phyloP scores from a whole-genome alignment of 1,140 invertebrate species.

The Cyrtorhinus lividipennis region DNA sequence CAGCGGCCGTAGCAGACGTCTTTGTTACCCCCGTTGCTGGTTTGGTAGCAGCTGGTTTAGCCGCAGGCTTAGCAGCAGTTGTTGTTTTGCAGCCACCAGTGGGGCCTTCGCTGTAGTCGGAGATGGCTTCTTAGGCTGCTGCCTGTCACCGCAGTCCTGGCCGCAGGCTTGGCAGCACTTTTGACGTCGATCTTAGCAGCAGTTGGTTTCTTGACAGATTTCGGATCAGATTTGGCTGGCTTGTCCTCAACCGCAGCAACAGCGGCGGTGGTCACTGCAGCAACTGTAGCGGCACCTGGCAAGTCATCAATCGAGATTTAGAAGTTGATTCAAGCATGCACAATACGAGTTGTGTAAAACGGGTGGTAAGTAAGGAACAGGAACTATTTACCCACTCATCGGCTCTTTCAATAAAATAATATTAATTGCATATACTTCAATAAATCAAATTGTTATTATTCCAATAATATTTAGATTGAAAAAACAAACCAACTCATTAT shows the following conservation, averaged over 20 bases:
- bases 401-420: neutral
- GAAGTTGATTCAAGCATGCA: neutral
- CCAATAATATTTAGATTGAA: too few species aligned
- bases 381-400: neutral
- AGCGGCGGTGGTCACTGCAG: conserved; percentile 18
- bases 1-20: neutral
- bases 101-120: too few species aligned
- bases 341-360: neutral
- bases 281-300: conserved; percentile 16
- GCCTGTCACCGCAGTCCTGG: conserved; percentile 2
- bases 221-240: neutral
- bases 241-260: conserved; percentile 12
- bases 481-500: too few species aligned
- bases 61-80: neutral
- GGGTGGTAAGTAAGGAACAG: neutral
- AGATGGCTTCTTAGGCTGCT: too few species aligned
- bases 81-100: neutral
- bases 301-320: neutral
- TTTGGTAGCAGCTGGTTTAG: conserved; percentile 1
- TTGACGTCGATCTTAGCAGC: conserved; percentile 14
- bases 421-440: neutral
- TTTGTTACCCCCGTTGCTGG: neutral
- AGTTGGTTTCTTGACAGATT: conserved; percentile 15
- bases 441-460: neutral
- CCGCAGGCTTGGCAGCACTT: conserved; percentile 8